Evolutionary conservation across 2,797 vertebrate genomes (phyloP).

Genomic region (Lepilemur septentrionalis): DNA sequence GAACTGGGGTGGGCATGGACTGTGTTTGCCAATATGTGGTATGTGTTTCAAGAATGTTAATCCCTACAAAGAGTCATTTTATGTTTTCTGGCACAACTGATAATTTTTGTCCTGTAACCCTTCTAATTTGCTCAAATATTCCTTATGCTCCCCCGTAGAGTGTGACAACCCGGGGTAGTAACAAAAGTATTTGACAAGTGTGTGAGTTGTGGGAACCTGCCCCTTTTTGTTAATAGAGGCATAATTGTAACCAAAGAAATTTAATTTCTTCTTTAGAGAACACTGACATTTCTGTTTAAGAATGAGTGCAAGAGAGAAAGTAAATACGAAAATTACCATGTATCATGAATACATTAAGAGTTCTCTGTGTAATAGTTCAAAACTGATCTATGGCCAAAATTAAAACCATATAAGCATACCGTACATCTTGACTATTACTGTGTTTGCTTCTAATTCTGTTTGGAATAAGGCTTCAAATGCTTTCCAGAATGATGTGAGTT

Average conservation of each 20-base stretch:
- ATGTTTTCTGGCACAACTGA: constrained; percentile 43
- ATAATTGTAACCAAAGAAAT: constrained; percentile 74
- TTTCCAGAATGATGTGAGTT: constrained; percentile 73
- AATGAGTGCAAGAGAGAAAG: constrained; percentile 50
- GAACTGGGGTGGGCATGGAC: not conserved
- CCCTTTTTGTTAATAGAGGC: constrained; percentile 32
- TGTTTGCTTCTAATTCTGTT: constrained; percentile 74
- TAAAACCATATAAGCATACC: constrained; percentile 79
- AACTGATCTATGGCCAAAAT: constrained; percentile 78
- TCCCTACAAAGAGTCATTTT: constrained; percentile 3
- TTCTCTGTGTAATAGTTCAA: constrained; percentile 69
- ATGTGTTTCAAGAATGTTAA: constrained; percentile 47
- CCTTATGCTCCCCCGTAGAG: not conserved
- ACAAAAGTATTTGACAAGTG: constrained; percentile 5
- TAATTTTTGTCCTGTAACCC: constrained; percentile 33
- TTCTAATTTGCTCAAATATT: constrained; percentile 21
- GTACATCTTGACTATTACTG: constrained; percentile 73
- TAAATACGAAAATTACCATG: constrained; percentile 53
- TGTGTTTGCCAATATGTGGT: not conserved
- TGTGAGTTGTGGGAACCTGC: constrained; percentile 22
- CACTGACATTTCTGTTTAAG: constrained; percentile 68
- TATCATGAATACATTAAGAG: constrained; percentile 55
- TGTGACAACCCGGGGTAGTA: constrained; percentile 3
- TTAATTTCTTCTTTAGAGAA: constrained; percentile 55
- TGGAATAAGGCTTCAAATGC: constrained; percentile 69